Percentiles rank a stretch among this genome's conserved stretches.
These are phyloP conservation scores for Morone saxatilis DNA, from an alignment of 2,113 vertebrate genomes.

Conservation along the genomic window DNA sequence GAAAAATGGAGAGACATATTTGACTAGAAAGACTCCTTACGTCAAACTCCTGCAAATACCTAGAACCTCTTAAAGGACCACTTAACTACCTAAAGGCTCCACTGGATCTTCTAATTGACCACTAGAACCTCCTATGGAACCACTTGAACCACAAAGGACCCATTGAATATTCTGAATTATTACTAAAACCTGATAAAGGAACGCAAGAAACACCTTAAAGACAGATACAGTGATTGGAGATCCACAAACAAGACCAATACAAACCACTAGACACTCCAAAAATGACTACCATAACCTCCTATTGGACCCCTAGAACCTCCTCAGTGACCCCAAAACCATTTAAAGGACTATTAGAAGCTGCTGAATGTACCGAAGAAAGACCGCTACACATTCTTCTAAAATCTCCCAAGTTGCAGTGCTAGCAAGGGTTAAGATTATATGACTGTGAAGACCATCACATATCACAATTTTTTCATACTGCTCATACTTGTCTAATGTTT, in stretches of 20 bases:
- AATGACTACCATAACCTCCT: background rate
- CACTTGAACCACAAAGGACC: too few relatives aligned
- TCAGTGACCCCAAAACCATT: background rate
- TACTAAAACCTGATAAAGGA: too few relatives aligned
- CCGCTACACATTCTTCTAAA: background rate
- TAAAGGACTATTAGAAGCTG: background rate
- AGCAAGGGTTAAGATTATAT: background rate
- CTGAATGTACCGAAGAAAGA: too few relatives aligned
- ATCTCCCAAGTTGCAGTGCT: background rate
- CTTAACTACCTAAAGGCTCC: background rate
- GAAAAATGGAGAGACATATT: background rate
- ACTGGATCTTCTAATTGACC: background rate
- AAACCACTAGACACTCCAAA: too few relatives aligned
- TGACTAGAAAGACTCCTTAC: background rate
- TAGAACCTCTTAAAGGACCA: background rate
- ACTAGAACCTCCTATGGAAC: background rate
- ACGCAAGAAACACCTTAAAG: too few relatives aligned
- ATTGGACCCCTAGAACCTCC: background rate
- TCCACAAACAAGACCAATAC: too few relatives aligned
- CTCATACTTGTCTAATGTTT: too few relatives aligned
- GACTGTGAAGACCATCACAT: background rate
- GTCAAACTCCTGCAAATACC: background rate
- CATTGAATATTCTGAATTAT: too few relatives aligned
- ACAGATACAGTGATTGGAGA: too few relatives aligned
- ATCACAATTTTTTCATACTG: too few relatives aligned